Evolutionary conservation across 2,888 invertebrate species (phyloP).

Genomic region (Ophioninae sp.): DNA sequence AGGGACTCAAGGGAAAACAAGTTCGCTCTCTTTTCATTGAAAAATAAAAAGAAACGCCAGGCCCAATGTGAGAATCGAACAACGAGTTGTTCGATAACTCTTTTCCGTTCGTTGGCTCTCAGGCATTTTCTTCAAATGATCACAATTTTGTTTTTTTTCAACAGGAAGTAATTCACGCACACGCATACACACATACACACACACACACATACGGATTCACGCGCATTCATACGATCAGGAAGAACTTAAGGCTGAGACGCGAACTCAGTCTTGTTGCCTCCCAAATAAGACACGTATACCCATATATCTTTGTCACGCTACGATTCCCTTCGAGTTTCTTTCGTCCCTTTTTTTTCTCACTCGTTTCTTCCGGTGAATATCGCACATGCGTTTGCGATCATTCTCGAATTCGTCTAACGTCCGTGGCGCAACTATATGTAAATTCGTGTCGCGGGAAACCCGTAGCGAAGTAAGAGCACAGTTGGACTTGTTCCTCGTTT

Average conservation of each 20-base stretch:
- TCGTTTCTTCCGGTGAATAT: constrained; percentile 40
- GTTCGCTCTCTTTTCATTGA: not conserved
- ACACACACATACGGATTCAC: not conserved
- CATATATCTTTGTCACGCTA: constrained; percentile 49
- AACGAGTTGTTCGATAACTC: not conserved
- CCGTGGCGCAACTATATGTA: constrained; percentile 45
- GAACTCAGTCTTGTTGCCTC: constrained; percentile 60
- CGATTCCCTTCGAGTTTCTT: constrained; percentile 26
- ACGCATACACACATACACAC: not conserved
- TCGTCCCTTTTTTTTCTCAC: not conserved
- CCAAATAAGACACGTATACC: constrained; percentile 58
- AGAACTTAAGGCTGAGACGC: constrained; percentile 60
- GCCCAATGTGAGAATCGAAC: not conserved
- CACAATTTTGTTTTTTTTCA: constrained; percentile 49
- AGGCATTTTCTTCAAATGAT: constrained; percentile 36
- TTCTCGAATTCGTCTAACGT: constrained; percentile 10
- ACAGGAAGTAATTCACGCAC: constrained; percentile 49
- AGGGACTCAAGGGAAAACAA: not conserved
- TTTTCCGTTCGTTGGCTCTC: constrained; percentile 18
- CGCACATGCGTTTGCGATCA: not conserved
- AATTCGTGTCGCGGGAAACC: constrained; percentile 53
- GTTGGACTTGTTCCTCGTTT: constrained; percentile 45
- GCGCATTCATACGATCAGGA: constrained; percentile 53
- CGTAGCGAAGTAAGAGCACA: constrained; percentile 62
- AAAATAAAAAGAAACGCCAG: constrained; percentile 22